Base-by-base conservation (phyloP, 2,888 invertebrate genomes). In the Julus scanicus region DNA sequence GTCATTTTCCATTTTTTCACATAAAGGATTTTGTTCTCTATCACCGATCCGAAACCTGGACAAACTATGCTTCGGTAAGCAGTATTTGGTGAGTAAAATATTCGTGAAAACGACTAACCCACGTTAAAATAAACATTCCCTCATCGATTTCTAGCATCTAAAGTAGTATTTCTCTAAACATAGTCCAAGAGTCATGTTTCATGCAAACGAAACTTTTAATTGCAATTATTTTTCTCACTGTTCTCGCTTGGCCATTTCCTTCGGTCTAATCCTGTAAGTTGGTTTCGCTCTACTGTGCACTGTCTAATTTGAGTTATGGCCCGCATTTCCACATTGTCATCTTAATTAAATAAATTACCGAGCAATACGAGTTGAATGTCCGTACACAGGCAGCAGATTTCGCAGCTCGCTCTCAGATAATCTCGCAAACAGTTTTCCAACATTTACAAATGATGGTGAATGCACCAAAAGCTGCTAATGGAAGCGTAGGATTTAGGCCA, bases 241-340 rank as follows among this genome's bases (percentile, higher is more conserved):
- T 71, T 71, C 15, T 71, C 20, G 71, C 29, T 3, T 29, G 71
- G 71, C 71, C 17, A 29, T 71, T 71, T 29, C 29, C 3, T 29
- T 17, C 20, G n/a, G n/a, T 71, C 29, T 71, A 71, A 71, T 71
- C 71, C 71, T 71, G 29, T 71, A 71, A 71, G 71, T 71, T 71
- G 71, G n/a, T 11, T 71, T 71, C 71, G 71, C 71, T 71, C 29
- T 71, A 29, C 71, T 29, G 71, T 71, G n/a, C 71, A 71, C 71
- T 71, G 71, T 71, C 71, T 71, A 71, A 71, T 71, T 71, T 71
- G 71, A 71, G 71, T 71, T 71, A 71, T 71, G 71, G 71, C 29
- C 71, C n/a, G 71, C 71, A 71, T 71, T 71, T 71, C 71, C 71
- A 71, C 71, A 71, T 71, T 71, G 71, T 71, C 71, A 71, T 71